A percentile compares a stretch with the other conserved stretches of the same genome.
phyloP scores from a whole-genome alignment of 2,797 vertebrate genomes.

The Dendrocincla tyrannina region DNA sequence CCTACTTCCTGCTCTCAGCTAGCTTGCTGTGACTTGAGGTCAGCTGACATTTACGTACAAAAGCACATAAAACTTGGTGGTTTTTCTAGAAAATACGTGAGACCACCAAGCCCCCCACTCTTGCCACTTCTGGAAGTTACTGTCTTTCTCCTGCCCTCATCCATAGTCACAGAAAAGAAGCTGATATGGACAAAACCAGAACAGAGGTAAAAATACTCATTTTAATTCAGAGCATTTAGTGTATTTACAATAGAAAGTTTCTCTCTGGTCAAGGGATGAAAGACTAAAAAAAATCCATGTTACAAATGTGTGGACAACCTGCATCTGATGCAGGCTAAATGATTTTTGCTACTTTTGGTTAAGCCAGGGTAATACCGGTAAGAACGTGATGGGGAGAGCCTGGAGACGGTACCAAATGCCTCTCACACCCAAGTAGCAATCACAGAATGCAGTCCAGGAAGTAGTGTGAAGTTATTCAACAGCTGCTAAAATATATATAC shows the following conservation, averaged over 20 bases:
- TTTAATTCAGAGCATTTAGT: constrained; percentile 56
- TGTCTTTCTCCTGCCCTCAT: neutral
- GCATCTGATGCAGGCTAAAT: neutral
- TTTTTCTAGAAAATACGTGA: neutral
- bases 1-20: neutral
- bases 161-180: neutral
- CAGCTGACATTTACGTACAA: neutral
- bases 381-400: neutral
- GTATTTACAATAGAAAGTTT: constrained; percentile 50
- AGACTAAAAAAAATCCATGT: neutral
- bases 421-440: neutral
- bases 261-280: neutral
- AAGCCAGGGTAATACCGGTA: neutral
- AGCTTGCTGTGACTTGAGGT: neutral
- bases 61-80: neutral
- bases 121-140: neutral
- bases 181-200: neutral
- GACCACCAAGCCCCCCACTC: neutral
- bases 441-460: neutral
- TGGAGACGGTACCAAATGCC: neutral
- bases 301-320: neutral
- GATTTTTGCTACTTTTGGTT: neutral
- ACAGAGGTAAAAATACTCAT: neutral
- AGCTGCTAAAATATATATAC: neutral
- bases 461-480: constrained; percentile 59